Evolutionary conservation across 1,140 invertebrate species (phyloP).

Genomic region (Plutomurus gul): DNA sequence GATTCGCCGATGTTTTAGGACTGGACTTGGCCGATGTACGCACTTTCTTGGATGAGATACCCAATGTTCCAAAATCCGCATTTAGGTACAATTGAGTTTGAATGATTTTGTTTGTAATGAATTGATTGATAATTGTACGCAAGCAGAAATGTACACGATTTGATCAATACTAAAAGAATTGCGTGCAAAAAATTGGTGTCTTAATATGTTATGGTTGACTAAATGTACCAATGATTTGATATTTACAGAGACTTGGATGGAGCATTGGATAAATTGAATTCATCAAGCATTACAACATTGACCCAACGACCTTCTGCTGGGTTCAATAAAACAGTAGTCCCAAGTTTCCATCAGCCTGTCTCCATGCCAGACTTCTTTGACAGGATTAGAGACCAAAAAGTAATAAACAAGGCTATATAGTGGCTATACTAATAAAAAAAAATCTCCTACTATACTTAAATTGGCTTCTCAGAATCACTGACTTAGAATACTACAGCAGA

Average conservation of each 20-base stretch:
- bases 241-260: constrained; percentile 41
- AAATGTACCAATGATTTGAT: background rate
- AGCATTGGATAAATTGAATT: constrained; percentile 7
- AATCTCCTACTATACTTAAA: background rate
- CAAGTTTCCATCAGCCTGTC: constrained; percentile 82
- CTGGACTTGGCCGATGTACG: constrained; percentile 88
- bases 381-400: constrained; percentile 69
- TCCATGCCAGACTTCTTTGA: constrained; percentile 76
- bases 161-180: background rate
- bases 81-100: constrained; percentile 60
- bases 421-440: constrained; percentile 33
- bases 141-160: background rate
- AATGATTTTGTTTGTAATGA: too few species aligned
- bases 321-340: constrained; percentile 62
- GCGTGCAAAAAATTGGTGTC: background rate
- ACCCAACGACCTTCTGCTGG: constrained; percentile 18
- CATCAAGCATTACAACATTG: background rate
- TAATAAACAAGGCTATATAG: constrained; percentile 58
- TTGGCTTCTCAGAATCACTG: background rate
- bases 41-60: constrained; percentile 86
- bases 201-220: too few species aligned
- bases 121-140: background rate
- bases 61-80: constrained; percentile 82
- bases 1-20: constrained; percentile 92
- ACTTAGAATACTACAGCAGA: background rate